Conservation (phyloP, 2,888 invertebrate species). For the Allophyes oxyacanthae region DNA sequence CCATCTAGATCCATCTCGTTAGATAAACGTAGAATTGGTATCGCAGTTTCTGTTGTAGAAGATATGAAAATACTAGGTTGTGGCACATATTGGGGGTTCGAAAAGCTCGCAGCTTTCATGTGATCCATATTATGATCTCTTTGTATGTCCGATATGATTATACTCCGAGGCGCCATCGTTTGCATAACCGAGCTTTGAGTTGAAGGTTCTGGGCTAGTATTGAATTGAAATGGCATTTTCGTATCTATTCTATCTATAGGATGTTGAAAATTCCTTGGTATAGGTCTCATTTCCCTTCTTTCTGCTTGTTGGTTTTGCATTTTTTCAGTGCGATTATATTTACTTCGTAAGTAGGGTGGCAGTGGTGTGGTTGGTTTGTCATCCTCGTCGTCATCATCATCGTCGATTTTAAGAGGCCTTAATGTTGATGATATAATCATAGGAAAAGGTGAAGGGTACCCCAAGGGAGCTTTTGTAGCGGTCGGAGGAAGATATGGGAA, state of each 20-base stretch:
- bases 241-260: constrained; percentile 78
- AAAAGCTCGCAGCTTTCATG: constrained; percentile 70
- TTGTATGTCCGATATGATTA: constrained; percentile 76
- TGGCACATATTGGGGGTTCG: constrained; percentile 70
- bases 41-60: constrained; percentile 84
- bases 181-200: constrained; percentile 57
- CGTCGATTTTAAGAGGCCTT: constrained; percentile 67
- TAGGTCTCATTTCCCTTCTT: constrained; percentile 67
- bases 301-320: constrained; percentile 53
- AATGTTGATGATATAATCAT: constrained; percentile 73
- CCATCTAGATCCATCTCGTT: constrained; percentile 89
- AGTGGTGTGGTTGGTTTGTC: constrained; percentile 55
- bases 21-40: constrained; percentile 86
- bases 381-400: constrained; percentile 65
- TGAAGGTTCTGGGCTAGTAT: constrained; percentile 53
- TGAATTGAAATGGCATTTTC: constrained; percentile 66
- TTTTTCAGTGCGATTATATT: constrained; percentile 66
- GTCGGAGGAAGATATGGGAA: constrained; percentile 78
- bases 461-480: constrained; percentile 72
- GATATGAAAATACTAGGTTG: constrained; percentile 74
- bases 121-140: constrained; percentile 74
- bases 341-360: constrained; percentile 46
- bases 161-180: constrained; percentile 70
- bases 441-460: constrained; percentile 76
- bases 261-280: constrained; percentile 66